A percentile compares a stretch with the other conserved stretches of the same genome.
Conservation (phyloP, 2,797 vertebrate species). For the Garrulus glandarius region DNA sequence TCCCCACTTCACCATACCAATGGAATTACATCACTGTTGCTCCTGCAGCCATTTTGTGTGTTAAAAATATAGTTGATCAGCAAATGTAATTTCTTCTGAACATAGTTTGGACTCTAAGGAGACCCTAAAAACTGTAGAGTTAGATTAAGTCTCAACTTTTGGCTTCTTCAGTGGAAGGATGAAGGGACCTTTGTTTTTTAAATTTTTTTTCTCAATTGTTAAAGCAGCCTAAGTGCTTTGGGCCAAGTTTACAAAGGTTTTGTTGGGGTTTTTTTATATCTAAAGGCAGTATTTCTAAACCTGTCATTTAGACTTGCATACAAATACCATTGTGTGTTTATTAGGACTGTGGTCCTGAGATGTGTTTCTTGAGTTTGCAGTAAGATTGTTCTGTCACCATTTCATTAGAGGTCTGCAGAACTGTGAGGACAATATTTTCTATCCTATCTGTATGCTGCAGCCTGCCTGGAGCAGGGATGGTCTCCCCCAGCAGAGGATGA, state of each 20-base stretch:
- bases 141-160: neutral
- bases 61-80: neutral
- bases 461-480: neutral
- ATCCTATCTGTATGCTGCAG: neutral
- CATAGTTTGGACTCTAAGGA: neutral
- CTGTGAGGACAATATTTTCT: neutral
- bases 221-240: neutral
- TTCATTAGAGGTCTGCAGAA: neutral
- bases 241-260: neutral
- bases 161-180: neutral
- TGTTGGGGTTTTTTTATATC: neutral
- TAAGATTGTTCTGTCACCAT: neutral
- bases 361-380: rapidly evolving
- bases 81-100: neutral
- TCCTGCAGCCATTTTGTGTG: neutral
- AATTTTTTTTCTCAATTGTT: neutral
- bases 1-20: neutral
- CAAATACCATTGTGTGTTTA: neutral
- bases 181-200: neutral
- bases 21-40: neutral
- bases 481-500: neutral
- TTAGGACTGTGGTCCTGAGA: neutral
- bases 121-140: neutral
- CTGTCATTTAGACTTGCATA: neutral
- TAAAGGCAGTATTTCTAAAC: neutral